phyloP scores from a whole-genome alignment of 2,888 invertebrate genomes.

The Agonopterix alstromeriana region DNA sequence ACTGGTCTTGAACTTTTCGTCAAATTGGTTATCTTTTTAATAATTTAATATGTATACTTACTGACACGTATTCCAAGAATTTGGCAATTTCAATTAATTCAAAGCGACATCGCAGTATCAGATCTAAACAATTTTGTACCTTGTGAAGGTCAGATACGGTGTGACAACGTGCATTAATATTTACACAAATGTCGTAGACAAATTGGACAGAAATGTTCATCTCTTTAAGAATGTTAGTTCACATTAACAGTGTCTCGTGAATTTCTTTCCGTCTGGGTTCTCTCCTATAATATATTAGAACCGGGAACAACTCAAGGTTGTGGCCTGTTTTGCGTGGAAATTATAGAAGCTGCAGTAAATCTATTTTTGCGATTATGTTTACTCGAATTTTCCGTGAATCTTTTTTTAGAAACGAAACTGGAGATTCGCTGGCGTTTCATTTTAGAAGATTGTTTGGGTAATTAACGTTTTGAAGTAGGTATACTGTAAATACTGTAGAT shows the following conservation, averaged over 20 bases:
- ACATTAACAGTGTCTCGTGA: slow-evolving; percentile 11
- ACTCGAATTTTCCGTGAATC: neutral
- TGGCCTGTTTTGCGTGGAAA: slow-evolving; percentile 20
- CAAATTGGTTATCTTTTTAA: neutral
- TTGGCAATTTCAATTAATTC: no score
- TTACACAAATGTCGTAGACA: neutral
- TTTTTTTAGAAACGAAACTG: no score
- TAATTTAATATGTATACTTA: neutral
- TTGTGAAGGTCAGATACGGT: no score
- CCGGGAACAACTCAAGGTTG: slow-evolving; percentile 23
- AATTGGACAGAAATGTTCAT: neutral
- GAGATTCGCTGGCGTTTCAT: no score
- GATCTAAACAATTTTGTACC: no score
- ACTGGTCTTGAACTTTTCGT: no score
- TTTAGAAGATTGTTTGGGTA: no score
- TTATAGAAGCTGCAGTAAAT: slow-evolving; percentile 1
- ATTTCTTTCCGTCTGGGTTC: slow-evolving; percentile 14
- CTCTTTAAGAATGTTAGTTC: slow-evolving; percentile 17
- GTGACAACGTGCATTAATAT: no score
- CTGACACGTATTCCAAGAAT: no score
- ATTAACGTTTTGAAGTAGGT: no score
- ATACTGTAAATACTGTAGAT: no score
- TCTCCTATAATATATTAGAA: slow-evolving; percentile 11
- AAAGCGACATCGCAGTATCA: no score
- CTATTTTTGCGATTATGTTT: slow-evolving; percentile 7